Conservation (phyloP, 2,797 vertebrate genomes). For the Poecile montanus region DNA sequence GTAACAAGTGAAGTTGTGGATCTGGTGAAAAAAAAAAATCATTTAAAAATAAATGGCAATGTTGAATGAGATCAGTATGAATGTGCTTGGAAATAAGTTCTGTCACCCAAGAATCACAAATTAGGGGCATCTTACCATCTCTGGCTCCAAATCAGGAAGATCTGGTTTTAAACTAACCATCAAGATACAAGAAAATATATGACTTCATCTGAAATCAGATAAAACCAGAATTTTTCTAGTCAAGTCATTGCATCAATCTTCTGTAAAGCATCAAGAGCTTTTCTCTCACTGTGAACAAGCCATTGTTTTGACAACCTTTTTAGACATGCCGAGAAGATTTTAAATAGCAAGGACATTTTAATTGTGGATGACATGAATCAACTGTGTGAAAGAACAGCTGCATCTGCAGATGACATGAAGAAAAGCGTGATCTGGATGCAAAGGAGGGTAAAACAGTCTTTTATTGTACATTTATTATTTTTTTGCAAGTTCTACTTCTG, state of each 20-base stretch:
- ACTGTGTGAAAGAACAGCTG: constrained; percentile 75
- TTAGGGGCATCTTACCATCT: not conserved
- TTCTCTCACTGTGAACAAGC: constrained; percentile 25
- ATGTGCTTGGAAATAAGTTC: not conserved
- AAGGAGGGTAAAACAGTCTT: constrained; percentile 32
- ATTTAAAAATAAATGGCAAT: too few relatives aligned
- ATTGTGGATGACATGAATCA: constrained; percentile 74
- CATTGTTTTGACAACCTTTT: constrained; percentile 65
- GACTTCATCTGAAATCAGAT: not conserved
- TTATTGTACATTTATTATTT: constrained; percentile 12
- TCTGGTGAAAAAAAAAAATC: not conserved
- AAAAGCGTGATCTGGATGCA: constrained; percentile 57
- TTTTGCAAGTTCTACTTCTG: not conserved
- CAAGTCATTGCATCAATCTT: constrained; percentile 16
- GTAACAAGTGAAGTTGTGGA: not conserved
- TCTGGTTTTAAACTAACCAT: constrained; percentile 12
- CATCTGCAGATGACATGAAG: constrained; percentile 70
- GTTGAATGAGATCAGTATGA: not conserved
- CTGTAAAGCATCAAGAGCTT: constrained; percentile 19
- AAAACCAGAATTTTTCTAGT: constrained; percentile 7
- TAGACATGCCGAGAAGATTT: constrained; percentile 67
- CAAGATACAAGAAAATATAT: not conserved
- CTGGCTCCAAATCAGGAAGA: not conserved
- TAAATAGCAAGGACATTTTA: constrained; percentile 76
- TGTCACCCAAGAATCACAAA: not conserved